A percentile compares a stretch with the other conserved stretches of the same genome.
Conservation (phyloP, 2,113 vertebrate species). For the Steatornis caripensis region DNA sequence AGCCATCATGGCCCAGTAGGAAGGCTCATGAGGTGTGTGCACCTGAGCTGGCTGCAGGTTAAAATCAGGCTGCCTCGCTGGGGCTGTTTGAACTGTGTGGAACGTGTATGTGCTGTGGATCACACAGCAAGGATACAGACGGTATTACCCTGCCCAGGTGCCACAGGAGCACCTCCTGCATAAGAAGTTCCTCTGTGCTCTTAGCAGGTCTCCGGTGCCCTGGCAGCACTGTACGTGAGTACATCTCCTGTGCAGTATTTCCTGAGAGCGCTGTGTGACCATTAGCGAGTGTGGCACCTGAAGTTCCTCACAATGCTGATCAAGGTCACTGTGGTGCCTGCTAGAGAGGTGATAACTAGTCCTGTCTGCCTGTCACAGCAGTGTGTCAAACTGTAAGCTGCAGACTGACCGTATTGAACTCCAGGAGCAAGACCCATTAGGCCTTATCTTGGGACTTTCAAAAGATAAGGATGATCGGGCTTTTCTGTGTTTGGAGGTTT, state of each 20-base stretch:
- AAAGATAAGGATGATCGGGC: not conserved
- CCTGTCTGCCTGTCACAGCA: not conserved
- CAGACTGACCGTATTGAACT: not conserved
- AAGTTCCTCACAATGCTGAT: not conserved
- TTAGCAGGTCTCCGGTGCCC: no score
- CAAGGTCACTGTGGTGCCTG: not conserved
- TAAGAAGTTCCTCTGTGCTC: not conserved
- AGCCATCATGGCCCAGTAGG: not conserved
- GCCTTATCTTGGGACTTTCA: not conserved
- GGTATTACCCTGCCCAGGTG: not conserved
- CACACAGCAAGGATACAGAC: rapidly evolving
- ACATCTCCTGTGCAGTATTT: not conserved
- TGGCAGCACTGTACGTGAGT: rapidly evolving
- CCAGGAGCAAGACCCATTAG: not conserved
- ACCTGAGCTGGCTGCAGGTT: not conserved
- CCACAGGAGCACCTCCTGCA: not conserved
- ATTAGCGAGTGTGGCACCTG: not conserved
- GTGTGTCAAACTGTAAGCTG: not conserved
- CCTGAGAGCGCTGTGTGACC: rapidly evolving
- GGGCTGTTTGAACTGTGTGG: not conserved
- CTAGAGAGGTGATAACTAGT: not conserved
- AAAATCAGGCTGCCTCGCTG: not conserved
- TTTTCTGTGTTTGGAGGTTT: not conserved
- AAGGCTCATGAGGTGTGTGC: not conserved
- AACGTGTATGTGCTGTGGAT: no score